phyloP scores from a whole-genome alignment of 2,113 vertebrate species.

The Salminus brasiliensis region DNA sequence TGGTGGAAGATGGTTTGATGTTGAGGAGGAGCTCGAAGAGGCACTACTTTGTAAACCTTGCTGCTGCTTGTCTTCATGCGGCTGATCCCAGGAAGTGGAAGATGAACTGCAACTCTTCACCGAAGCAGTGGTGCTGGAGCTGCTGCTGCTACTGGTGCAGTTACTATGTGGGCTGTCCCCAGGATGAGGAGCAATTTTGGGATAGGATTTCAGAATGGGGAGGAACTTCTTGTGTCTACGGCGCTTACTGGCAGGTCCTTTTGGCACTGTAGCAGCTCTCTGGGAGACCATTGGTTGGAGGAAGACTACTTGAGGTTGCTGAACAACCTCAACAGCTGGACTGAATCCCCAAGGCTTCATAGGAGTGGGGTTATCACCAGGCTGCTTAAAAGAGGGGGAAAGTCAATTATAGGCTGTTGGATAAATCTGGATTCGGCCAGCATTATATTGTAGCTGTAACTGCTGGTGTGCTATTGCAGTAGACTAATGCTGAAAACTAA shows the following conservation, averaged over 20 bases:
- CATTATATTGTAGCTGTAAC: background rate
- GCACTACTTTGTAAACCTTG: slow-evolving; percentile 4
- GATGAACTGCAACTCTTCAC: slow-evolving; percentile 52
- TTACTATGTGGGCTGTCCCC: slow-evolving; percentile 71
- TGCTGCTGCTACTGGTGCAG: slow-evolving; percentile 64
- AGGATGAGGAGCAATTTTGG: slow-evolving; percentile 92
- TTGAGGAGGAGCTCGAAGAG: slow-evolving; percentile 28
- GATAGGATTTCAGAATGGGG: slow-evolving; percentile 90
- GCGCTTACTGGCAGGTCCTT: slow-evolving; percentile 73
- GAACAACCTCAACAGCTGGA: slow-evolving; percentile 86
- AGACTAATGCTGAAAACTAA: background rate
- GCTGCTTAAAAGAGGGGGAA: slow-evolving; percentile 55
- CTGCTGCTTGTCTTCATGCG: slow-evolving; percentile 59
- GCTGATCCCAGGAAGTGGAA: slow-evolving; percentile 56
- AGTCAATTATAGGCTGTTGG: background rate
- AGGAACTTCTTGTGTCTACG: slow-evolving; percentile 83
- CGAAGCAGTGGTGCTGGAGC: slow-evolving; percentile 55
- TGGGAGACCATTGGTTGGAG: slow-evolving; percentile 83
- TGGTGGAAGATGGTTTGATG: slow-evolving; percentile 43
- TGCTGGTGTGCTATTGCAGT: background rate
- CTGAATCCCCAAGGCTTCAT: slow-evolving; percentile 87
- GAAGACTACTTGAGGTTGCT: slow-evolving; percentile 86
- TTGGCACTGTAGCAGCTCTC: slow-evolving; percentile 62
- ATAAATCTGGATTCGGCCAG: background rate
- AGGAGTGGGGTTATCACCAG: slow-evolving; percentile 62